Evolutionary conservation across 2,113 vertebrate genomes (phyloP).

Genomic region (Glareola pratincola): DNA sequence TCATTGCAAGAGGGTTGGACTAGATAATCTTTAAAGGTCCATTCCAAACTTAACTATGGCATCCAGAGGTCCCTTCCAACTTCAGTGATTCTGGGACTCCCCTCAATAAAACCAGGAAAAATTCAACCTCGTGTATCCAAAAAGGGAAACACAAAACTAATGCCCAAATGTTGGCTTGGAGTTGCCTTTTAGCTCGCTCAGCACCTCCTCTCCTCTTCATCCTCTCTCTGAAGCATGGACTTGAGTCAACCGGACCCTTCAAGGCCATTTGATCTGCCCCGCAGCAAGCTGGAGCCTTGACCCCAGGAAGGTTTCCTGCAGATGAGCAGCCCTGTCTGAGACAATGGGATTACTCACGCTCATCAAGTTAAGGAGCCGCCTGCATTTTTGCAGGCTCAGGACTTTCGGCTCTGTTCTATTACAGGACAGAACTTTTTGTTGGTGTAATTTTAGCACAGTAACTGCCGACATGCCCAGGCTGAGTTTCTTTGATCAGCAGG

Average conservation of each 20-base stretch:
- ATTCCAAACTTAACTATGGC: neutral
- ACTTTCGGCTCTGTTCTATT: neutral
- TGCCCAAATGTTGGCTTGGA: neutral
- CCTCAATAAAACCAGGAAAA: neutral
- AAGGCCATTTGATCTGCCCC: neutral
- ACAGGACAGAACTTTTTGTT: neutral
- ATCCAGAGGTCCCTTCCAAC: neutral
- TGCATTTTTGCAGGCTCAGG: conserved; percentile 40
- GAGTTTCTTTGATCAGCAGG: neutral
- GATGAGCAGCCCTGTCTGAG: neutral
- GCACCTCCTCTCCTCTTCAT: neutral
- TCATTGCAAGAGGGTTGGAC: accelerated
- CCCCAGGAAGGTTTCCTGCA: neutral
- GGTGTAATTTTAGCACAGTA: neutral
- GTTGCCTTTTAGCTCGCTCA: neutral
- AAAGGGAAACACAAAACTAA: neutral
- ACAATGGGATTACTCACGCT: conserved; percentile 1
- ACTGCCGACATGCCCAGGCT: neutral
- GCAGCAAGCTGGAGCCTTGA: neutral
- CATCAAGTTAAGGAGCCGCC: neutral
- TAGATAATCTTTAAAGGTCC: neutral
- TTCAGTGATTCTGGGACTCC: neutral
- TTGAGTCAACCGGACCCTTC: neutral
- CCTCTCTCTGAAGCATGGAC: accelerated
- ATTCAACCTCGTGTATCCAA: neutral